Base-by-base conservation (phyloP, 2,113 vertebrate genomes). In the Entomyzon cyanotis region DNA sequence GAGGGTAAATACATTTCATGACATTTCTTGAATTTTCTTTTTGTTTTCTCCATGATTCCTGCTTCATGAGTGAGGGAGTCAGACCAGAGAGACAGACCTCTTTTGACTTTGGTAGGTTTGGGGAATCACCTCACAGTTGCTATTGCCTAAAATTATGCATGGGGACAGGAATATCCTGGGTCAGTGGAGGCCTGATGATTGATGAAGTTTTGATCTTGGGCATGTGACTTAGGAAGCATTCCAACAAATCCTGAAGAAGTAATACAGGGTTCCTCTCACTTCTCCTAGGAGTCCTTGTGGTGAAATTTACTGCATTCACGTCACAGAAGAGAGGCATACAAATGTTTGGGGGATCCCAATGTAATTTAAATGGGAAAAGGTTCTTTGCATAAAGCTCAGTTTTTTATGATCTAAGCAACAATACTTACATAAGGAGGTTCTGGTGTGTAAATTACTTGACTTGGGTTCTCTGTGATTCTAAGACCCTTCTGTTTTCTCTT, bases 381-480 rank as follows among this genome's bases (percentile, higher is more conserved):
- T 44, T 86, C 37, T 20, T 42, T 64, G n/a, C 13, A 24, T 39
- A 27, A 89, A 84, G 41, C 18, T 25, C 37, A 60, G 44, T 6
- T 33, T 86, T 90, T 75, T 64, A 21, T 77, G 24, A 64, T 70
- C 12, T 50, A 77, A 86, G 19, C 22, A 89, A 52, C 5, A 39
- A 42, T 82, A 94, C 95, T 92, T 87, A 97, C 96, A 8, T 1
- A 4, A 71, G 76, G 23, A 63, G 3, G 1, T 9, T 42, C 7
- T 78, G 4, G 0, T 69, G 13, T 39, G 33, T 6, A 1, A 42
- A 10, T 21, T 41, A 3, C 16, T 8, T 31, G 27, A 44, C 1
- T 3, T 37, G 0, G 27, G 15, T 6, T 41, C 27, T 15, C 5
- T 27, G 7, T 74, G n/a, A 1, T 46, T 30, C 8, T 41, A 65